Conservation (phyloP, 30 jellyfish, hydroid and myxozoan species). For the Chrysaora quinquecirrha region DNA sequence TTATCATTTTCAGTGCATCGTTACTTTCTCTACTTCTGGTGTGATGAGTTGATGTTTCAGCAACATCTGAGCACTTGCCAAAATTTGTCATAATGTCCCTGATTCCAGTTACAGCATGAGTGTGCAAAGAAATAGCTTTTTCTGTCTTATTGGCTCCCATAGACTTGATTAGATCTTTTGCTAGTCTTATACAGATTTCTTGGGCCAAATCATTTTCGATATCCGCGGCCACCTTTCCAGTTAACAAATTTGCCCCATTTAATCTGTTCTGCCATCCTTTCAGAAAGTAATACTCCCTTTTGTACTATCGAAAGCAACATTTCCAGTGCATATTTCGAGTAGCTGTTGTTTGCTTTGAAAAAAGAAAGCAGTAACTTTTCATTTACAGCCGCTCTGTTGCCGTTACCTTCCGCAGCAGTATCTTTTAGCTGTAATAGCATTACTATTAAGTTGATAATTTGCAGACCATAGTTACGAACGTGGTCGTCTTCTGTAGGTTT, state of each 20-base stretch:
- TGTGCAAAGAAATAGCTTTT: not conserved
- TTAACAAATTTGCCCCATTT: conserved; percentile 12
- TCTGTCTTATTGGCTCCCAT: not conserved
- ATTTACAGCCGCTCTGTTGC: not conserved
- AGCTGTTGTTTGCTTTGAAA: not conserved
- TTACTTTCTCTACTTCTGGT: not conserved
- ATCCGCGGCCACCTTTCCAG: conserved; percentile 4
- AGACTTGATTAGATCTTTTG: not conserved
- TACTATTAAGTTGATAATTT: not conserved
- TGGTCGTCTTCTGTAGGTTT: not conserved
- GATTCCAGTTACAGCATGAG: not conserved
- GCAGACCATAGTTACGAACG: not conserved
- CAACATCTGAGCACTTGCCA: not conserved
- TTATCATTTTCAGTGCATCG: not conserved
- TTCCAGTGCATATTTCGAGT: conserved; percentile 4
- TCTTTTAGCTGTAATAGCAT: conserved; percentile 31
- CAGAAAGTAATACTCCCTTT: not conserved
- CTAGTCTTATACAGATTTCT: not conserved
- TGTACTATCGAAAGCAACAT: not conserved
- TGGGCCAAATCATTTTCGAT: conserved; percentile 14
- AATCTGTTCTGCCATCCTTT: not conserved
- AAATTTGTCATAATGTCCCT: not conserved
- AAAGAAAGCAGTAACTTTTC: not conserved
- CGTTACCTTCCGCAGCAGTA: conserved; percentile 26
- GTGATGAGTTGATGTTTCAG: not conserved